Evolutionary conservation across 2,888 invertebrate species (phyloP).

Genomic region (Leucophenga maculata): DNA sequence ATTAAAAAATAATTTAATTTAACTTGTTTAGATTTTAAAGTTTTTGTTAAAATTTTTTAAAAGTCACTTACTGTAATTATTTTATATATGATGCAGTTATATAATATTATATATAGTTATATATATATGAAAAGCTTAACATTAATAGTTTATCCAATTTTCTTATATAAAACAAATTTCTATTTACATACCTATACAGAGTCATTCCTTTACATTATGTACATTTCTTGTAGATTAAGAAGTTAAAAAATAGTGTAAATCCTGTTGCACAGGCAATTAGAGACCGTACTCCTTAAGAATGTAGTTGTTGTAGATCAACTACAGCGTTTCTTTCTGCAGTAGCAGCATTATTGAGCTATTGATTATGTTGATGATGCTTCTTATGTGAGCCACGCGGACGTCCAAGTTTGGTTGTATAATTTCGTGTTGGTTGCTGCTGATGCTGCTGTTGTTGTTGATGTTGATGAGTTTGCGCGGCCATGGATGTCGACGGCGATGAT

Average conservation of each 20-base stretch:
- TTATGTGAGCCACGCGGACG: background rate
- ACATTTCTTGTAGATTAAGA: background rate
- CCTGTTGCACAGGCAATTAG: background rate
- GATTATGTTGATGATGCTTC: conserved; percentile 3
- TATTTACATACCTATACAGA: background rate
- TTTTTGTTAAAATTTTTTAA: background rate
- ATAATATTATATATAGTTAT: too few relatives aligned
- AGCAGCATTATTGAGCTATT: background rate
- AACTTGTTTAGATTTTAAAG: background rate
- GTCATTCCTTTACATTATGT: background rate
- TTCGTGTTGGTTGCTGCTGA: conserved; percentile 27
- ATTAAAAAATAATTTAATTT: background rate
- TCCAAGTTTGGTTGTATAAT: background rate
- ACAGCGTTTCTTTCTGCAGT: too few relatives aligned
- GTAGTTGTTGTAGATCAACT: too few relatives aligned
- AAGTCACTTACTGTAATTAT: background rate
- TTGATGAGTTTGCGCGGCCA: conserved; percentile 34
- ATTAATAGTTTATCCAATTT: too few relatives aligned
- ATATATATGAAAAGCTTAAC: too few relatives aligned
- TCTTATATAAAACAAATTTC: too few relatives aligned
- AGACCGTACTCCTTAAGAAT: too few relatives aligned
- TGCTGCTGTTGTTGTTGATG: background rate
- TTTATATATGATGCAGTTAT: too few relatives aligned
- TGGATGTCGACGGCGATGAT: too few relatives aligned
- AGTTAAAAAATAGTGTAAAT: background rate